Evolutionary conservation across 1,140 invertebrate genomes (phyloP), one percentile per base, ranked within the genome.

Genomic region (Tetragnatha versicolor): DNA sequence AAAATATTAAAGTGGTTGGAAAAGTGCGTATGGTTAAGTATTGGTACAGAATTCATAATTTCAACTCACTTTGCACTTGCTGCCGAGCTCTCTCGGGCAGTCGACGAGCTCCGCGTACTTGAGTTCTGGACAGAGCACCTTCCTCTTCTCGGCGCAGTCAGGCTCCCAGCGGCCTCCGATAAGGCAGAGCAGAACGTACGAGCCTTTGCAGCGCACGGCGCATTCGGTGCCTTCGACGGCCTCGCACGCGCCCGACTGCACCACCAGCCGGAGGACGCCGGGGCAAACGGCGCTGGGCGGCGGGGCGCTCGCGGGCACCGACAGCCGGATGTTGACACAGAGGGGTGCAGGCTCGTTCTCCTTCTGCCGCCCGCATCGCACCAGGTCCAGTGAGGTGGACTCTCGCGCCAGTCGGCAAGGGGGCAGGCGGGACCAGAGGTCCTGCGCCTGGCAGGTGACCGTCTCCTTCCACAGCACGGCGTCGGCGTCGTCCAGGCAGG

Each of bases 281-380:
- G 60, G 60, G 20, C 60, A 63, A 2, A 39, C 4, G 0, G 60
- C 33, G 3, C 42, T 63, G 7, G 60, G 33, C 2, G 33, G 25
- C 4, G 35, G n/a, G 3, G 35, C 1, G 4, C 2, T 20, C 10
- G 27, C 37, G n/a, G 35, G 37, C 25, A 27, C 20, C 5, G 35
- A 17, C 27, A 63, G 37, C 60, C 33, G 37, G 35, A 63, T 63
- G n/a, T 42, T 63, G 37, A 63, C 20, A 3, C 60, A 63, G 17
- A 17, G 17, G 17, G 39, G 17, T 25, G 37, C 20, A 0, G 33
- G 12, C 14, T n/a, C 9, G 22, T 39, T 63, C 9, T 63, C 14
- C 9, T 39, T 14, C 25, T 33, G 9, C 0, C 4, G 5, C 10
- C 42, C 25, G 20, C 60, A 63, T 6, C 60, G 33, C 12, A 63